Evolutionary conservation across 2,888 invertebrate genomes (phyloP).

Genomic region (Archips crataeganus): DNA sequence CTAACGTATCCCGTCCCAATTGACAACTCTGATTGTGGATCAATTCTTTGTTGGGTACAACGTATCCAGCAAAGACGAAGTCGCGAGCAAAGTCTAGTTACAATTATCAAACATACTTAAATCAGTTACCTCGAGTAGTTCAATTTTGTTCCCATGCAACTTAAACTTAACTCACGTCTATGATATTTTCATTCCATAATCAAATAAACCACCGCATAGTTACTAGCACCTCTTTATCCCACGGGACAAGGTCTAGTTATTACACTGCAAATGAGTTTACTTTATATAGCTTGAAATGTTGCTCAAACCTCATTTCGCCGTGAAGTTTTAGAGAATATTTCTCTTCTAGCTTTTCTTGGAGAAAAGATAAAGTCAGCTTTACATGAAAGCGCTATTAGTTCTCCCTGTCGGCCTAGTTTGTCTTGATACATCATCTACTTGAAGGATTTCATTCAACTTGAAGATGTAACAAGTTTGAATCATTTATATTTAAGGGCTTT

Average conservation of each 20-base stretch:
- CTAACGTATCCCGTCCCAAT: too few species aligned
- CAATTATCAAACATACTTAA: too few species aligned
- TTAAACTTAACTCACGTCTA: not conserved
- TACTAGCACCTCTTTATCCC: slow-evolving; percentile 30
- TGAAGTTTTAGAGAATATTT: slow-evolving; percentile 37
- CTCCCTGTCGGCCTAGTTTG: slow-evolving; percentile 26
- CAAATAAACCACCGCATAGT: slow-evolving; percentile 15
- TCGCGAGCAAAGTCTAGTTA: too few species aligned
- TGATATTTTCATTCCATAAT: slow-evolving; percentile 17
- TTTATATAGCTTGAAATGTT: slow-evolving; percentile 42
- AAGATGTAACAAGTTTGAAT: not conserved
- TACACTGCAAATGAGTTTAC: slow-evolving; percentile 41
- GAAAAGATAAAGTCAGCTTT: slow-evolving; percentile 41
- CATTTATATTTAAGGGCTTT: not conserved
- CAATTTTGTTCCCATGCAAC: not conserved
- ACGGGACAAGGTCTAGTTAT: slow-evolving; percentile 37
- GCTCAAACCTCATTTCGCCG: slow-evolving; percentile 39
- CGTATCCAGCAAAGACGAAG: too few species aligned
- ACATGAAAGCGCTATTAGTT: slow-evolving; percentile 37
- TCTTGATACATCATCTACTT: slow-evolving; percentile 10
- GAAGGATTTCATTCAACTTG: not conserved
- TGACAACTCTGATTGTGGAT: too few species aligned
- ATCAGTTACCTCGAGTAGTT: too few species aligned
- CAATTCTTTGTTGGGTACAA: too few species aligned
- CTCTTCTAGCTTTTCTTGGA: slow-evolving; percentile 31